A percentile compares a stretch with the other conserved stretches of the same genome.
phyloP scores from a whole-genome alignment of 1,140 invertebrate genomes.

The Meloidogyne floridensis region DNA sequence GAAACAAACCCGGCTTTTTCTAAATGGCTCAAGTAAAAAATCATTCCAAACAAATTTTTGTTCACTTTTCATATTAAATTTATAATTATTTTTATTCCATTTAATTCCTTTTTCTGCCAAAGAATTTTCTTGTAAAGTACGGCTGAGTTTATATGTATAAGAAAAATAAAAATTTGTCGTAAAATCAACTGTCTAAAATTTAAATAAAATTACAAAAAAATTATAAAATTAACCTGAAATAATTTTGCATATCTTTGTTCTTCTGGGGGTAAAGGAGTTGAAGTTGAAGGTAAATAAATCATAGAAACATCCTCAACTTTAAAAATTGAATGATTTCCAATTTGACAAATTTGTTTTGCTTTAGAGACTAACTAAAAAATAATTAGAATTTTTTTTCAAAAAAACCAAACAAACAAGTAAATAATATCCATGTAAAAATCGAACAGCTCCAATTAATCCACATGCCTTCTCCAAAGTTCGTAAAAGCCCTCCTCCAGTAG shows the following conservation, averaged over 20 bases:
- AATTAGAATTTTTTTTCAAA: neutral
- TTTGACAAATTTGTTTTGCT: conserved; percentile 52
- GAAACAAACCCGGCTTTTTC: conserved; percentile 40
- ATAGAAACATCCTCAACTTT: conserved; percentile 65
- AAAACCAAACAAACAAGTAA: conserved; percentile 50
- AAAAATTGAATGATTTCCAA: conserved; percentile 60
- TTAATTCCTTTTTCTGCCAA: conserved; percentile 34
- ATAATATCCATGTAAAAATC: conserved; percentile 64
- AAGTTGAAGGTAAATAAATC: conserved; percentile 56
- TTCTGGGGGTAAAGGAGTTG: conserved; percentile 45
- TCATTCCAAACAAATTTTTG: conserved; percentile 64
- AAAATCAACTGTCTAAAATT: conserved; percentile 60
- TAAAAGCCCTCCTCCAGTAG: conserved; percentile 49
- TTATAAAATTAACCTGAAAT: conserved; percentile 50
- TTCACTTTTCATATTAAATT: conserved; percentile 40
- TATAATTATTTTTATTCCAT: conserved; percentile 43
- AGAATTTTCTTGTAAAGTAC: conserved; percentile 63
- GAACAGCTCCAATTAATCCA: conserved; percentile 60
- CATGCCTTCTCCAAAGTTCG: conserved; percentile 61
- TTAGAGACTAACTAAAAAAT: conserved; percentile 58
- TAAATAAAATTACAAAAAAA: conserved; percentile 11
- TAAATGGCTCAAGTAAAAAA: conserved; percentile 61
- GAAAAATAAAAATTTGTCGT: conserved; percentile 66
- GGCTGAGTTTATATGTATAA: conserved; percentile 64
- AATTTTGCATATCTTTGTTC: conserved; percentile 60